Conservation (phyloP, 2,797 vertebrate genomes). For the Hephaestus fuliginosus region DNA sequence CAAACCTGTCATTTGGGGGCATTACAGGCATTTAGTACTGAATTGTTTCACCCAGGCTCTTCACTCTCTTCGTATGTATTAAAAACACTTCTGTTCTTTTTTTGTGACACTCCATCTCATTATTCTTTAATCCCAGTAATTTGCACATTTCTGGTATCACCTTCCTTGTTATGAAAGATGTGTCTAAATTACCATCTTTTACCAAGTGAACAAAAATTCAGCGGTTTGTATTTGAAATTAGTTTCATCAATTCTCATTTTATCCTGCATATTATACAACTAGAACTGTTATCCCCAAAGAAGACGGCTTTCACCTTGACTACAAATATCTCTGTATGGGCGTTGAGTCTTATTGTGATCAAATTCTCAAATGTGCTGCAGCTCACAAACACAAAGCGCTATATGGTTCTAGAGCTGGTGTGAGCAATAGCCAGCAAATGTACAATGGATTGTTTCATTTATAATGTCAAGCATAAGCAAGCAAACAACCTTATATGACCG, state of each 20-base stretch:
- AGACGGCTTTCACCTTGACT: constrained; percentile 14
- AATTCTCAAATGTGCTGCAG: constrained; percentile 25
- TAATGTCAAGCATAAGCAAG: constrained; percentile 53
- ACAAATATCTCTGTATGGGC: constrained; percentile 22
- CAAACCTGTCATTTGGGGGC: background rate
- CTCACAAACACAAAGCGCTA: constrained; percentile 44
- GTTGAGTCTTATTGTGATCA: constrained; percentile 33
- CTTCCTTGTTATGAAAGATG: background rate
- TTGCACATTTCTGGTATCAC: background rate
- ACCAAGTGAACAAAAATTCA: background rate
- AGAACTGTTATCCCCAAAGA: constrained; percentile 15
- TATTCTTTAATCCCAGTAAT: background rate
- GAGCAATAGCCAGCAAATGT: constrained; percentile 34
- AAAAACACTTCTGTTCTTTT: background rate
- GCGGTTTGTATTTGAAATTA: background rate
- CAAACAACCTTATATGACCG: constrained; percentile 60
- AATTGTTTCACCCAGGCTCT: background rate
- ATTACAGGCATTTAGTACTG: background rate
- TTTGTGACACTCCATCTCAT: background rate
- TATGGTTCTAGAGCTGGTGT: constrained; percentile 4
- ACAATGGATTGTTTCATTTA: constrained; percentile 63
- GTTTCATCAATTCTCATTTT: background rate
- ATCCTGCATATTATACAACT: background rate
- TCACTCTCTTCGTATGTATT: background rate
- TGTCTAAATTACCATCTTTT: background rate